Percentiles rank a stretch among this genome's conserved stretches.
These are phyloP conservation scores for Chymomyza procnemis DNA, from an alignment of 2,888 invertebrate genomes.

Conservation along the genomic window DNA sequence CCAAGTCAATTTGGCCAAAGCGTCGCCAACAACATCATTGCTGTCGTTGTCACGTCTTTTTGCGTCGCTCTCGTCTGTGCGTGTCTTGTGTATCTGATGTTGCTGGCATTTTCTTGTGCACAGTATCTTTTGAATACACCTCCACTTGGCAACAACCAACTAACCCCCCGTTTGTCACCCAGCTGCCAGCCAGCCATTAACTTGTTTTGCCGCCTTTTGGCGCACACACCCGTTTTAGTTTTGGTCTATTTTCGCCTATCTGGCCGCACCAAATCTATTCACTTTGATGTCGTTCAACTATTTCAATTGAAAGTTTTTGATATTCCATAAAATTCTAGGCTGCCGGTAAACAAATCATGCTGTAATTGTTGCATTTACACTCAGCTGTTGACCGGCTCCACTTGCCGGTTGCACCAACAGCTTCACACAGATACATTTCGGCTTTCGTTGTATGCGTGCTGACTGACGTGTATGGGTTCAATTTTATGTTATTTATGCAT, in stretches of 20 bases:
- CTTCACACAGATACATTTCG: too few species aligned
- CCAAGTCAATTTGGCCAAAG: neutral
- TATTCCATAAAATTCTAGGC: constrained; percentile 44
- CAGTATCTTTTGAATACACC: constrained; percentile 18
- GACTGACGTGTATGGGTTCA: constrained; percentile 22
- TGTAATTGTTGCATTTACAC: constrained; percentile 44
- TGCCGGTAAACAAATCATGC: constrained; percentile 5
- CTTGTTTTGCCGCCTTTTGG: neutral
- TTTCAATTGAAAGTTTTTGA: constrained; percentile 60
- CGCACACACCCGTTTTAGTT: constrained; percentile 71
- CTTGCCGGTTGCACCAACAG: neutral
- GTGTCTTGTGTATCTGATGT: constrained; percentile 28
- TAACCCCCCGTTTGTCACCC: too few species aligned
- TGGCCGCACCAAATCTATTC: constrained; percentile 48
- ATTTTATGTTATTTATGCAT: constrained; percentile 26
- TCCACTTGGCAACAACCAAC: too few species aligned
- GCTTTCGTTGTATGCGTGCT: neutral
- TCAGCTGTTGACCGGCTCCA: constrained; percentile 51
- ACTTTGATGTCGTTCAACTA: constrained; percentile 55
- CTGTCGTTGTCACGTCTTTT: constrained; percentile 44
- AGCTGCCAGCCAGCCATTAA: neutral
- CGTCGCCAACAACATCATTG: neutral
- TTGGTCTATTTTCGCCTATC: constrained; percentile 67
- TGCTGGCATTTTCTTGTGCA: constrained; percentile 29
- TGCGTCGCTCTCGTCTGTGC: constrained; percentile 9